phyloP scores from a whole-genome alignment of 2,797 vertebrate genomes.

The Pteronotus mesoamericanus region DNA sequence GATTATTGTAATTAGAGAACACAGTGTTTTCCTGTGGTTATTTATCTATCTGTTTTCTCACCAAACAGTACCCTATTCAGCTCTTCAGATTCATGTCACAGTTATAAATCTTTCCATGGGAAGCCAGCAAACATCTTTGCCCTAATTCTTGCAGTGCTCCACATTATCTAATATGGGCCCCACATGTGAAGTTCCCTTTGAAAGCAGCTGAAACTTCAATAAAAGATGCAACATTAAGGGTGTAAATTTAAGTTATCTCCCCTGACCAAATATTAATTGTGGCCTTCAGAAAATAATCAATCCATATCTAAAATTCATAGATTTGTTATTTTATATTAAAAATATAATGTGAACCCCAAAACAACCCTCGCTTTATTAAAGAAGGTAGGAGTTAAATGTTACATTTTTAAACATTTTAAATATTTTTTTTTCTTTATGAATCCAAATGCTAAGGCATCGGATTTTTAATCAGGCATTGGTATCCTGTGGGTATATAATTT shows the following conservation, averaged over 20 bases:
- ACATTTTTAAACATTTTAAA: background rate
- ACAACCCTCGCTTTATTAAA: background rate
- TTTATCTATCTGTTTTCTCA: background rate
- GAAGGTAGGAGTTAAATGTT: background rate
- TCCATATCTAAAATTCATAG: background rate
- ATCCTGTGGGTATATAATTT: background rate
- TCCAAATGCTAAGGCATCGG: background rate
- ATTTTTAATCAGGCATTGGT: conserved; percentile 8
- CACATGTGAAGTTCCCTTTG: background rate
- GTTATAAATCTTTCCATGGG: background rate
- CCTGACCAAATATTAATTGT: background rate
- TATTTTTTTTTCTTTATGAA: background rate
- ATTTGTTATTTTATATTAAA: background rate
- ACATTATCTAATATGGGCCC: background rate
- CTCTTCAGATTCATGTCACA: background rate
- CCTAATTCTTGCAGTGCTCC: background rate
- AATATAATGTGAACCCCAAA: background rate
- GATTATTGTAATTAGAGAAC: background rate
- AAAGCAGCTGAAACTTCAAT: background rate
- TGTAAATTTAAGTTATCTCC: background rate
- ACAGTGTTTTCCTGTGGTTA: background rate
- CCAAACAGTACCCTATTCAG: background rate
- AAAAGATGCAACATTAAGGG: background rate
- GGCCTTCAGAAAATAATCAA: conserved; percentile 8
- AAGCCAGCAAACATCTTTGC: background rate